Evolutionary conservation across 2,888 invertebrate genomes (phyloP).

Genomic region (Metalampra italica): DNA sequence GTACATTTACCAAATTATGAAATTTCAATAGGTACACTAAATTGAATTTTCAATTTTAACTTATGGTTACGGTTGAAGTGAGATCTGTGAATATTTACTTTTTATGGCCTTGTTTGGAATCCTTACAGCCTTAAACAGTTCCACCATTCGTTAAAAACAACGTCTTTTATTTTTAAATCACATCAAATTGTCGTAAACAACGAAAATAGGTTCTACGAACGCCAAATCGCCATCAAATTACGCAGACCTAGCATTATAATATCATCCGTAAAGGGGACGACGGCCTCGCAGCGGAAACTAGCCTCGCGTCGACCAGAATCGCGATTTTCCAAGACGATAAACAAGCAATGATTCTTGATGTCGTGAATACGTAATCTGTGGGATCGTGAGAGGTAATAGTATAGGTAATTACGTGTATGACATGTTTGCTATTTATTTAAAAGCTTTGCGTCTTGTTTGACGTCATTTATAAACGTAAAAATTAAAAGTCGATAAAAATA

Average conservation of each 20-base stretch:
- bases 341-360: constrained; percentile 28
- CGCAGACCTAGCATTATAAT: constrained; percentile 2
- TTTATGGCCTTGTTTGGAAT: too few species aligned
- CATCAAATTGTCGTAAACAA: neutral
- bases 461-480: neutral
- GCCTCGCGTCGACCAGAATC: constrained; percentile 23
- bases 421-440: neutral
- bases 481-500: neutral
- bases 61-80: too few species aligned
- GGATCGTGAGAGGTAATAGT: constrained; percentile 18
- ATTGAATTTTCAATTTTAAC: too few species aligned
- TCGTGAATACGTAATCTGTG: constrained; percentile 24
- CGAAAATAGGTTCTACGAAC: neutral
- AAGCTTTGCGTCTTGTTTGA: neutral
- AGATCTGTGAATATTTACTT: too few species aligned
- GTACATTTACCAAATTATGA: too few species aligned
- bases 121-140: too few species aligned
- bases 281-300: constrained; percentile 27
- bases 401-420: neutral
- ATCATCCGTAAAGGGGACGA: constrained; percentile 23
- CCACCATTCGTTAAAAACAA: neutral
- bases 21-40: too few species aligned
- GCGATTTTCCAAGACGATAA: constrained; percentile 29
- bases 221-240: constrained; percentile 11
- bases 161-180: neutral